Percentiles rank a stretch among this genome's conserved stretches.
Evolutionary conservation across 2,797 vertebrate genomes (phyloP).

Genomic region (Heliangelus exortis): DNA sequence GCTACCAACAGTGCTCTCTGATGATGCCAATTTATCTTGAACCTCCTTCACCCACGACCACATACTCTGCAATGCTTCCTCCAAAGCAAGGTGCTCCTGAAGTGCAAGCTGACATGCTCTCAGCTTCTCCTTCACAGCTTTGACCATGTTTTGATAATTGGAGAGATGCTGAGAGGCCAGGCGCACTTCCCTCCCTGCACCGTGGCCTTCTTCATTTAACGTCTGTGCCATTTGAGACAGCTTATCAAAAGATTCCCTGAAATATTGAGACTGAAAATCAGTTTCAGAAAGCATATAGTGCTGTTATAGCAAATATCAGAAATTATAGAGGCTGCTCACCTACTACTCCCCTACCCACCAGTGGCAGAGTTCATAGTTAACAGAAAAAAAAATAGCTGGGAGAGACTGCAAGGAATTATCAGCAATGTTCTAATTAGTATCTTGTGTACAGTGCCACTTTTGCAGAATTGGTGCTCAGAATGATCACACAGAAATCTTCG

Average conservation of each 20-base stretch:
- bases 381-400: background rate
- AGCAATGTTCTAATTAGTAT: accelerated
- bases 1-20: conserved; percentile 88
- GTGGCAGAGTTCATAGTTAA: background rate
- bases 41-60: conserved; percentile 89
- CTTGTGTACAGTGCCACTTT: background rate
- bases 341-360: background rate
- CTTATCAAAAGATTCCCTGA: conserved; percentile 92
- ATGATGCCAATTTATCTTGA: conserved; percentile 86
- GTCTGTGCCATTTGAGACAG: conserved; percentile 89
- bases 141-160: conserved; percentile 88
- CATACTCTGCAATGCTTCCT: conserved; percentile 88
- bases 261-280: background rate
- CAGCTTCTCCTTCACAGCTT: conserved; percentile 85
- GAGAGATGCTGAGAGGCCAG: conserved; percentile 88
- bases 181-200: conserved; percentile 86
- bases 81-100: conserved; percentile 93
- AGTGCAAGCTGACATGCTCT: conserved; percentile 87
- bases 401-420: background rate
- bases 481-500: background rate
- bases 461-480: background rate
- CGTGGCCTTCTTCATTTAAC: conserved; percentile 88
- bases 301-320: background rate
- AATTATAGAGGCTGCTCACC: background rate
- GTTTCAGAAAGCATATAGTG: background rate